These are phyloP conservation scores for Camptogramma bilineatum DNA, from an alignment of 2,888 invertebrate genomes.

Conservation along the genomic window DNA sequence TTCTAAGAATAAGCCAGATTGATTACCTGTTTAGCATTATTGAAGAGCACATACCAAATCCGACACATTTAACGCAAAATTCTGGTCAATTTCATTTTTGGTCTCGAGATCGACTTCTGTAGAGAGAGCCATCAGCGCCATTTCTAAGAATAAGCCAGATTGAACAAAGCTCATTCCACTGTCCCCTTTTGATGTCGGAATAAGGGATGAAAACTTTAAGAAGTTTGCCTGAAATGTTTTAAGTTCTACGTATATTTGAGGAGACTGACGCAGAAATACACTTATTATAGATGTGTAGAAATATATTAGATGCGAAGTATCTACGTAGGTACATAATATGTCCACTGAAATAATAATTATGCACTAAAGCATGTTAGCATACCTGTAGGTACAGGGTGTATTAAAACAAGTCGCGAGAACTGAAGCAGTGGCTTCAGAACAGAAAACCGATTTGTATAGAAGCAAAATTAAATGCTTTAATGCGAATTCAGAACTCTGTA, in stretches of 20 bases:
- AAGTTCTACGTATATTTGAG: slow-evolving; percentile 35
- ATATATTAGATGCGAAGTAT: too few relatives aligned
- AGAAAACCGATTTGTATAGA: too few relatives aligned
- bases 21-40: slow-evolving; percentile 36
- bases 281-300: too few relatives aligned
- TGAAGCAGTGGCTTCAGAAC: too few relatives aligned
- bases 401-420: too few relatives aligned
- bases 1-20: slow-evolving; percentile 71
- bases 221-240: slow-evolving; percentile 60
- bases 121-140: slow-evolving; percentile 66
- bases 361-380: too few relatives aligned
- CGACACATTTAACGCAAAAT: slow-evolving; percentile 55
- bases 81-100: slow-evolving; percentile 64
- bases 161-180: slow-evolving; percentile 78
- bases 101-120: slow-evolving; percentile 65
- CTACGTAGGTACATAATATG: too few relatives aligned
- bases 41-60: slow-evolving; percentile 56
- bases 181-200: slow-evolving; percentile 59
- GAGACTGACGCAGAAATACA: too few relatives aligned
- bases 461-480: too few relatives aligned
- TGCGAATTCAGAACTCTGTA: background rate
- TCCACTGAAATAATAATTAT: too few relatives aligned
- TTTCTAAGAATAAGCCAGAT: slow-evolving; percentile 69
- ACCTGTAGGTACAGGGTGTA: too few relatives aligned
- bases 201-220: slow-evolving; percentile 58